These are phyloP conservation scores for Melitaea athalia DNA, from an alignment of 2,888 invertebrate species.

Conservation along the genomic window DNA sequence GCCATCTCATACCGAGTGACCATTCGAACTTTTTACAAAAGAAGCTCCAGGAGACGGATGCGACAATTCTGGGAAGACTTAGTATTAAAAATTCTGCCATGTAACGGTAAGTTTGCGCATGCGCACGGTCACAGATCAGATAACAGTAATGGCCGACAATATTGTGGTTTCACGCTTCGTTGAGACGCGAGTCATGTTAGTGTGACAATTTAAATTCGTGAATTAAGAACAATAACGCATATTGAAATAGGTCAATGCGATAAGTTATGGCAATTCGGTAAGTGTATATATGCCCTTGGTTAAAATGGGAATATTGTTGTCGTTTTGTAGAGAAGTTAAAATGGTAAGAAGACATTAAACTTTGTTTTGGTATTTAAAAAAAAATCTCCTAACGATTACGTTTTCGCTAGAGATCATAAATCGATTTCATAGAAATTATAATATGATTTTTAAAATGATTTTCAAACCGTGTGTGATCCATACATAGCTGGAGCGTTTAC, in stretches of 20 bases:
- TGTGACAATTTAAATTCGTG: conserved; percentile 30
- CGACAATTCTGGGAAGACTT: conserved; percentile 25
- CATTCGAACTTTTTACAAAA: conserved; percentile 2
- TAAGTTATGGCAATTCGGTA: neutral
- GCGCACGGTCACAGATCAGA: conserved; percentile 32
- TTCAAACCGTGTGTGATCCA: too few relatives aligned
- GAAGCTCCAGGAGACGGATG: conserved; percentile 16
- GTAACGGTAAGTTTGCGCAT: conserved; percentile 31
- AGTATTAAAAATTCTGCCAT: conserved; percentile 29
- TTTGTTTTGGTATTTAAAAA: too few relatives aligned
- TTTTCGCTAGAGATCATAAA: too few relatives aligned
- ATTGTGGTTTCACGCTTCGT: conserved; percentile 29
- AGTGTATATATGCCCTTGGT: neutral
- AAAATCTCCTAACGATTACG: too few relatives aligned
- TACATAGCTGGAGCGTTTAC: too few relatives aligned
- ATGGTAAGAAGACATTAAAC: too few relatives aligned
- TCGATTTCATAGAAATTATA: too few relatives aligned
- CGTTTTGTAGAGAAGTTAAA: too few relatives aligned
- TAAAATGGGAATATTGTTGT: too few relatives aligned
- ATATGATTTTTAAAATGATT: too few relatives aligned
- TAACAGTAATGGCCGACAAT: conserved; percentile 30
- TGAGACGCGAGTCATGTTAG: conserved; percentile 29
- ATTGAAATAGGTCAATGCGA: conserved; percentile 5
- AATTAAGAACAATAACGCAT: conserved; percentile 27
- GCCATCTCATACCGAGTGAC: conserved; percentile 1